Base-by-base conservation (phyloP, 2,113 vertebrate genomes). In the Oryzias curvinotus region DNA sequence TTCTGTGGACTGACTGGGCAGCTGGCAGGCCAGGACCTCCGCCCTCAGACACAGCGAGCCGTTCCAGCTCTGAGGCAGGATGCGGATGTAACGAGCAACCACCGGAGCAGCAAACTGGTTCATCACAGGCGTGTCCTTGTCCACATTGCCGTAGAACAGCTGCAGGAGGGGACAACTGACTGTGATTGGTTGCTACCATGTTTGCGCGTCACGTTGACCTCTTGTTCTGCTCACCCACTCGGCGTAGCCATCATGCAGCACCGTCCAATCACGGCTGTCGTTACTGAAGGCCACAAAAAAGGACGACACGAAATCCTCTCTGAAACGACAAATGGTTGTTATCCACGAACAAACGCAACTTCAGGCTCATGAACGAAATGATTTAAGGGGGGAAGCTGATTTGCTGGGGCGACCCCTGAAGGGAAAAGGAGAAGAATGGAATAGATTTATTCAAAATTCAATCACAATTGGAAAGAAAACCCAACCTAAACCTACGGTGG, bases 241-340 rank as follows among this genome's bases (percentile, higher is more conserved):
- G 62, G 96, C 93, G 0, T 95, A 98, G 73, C 96, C 96, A 0
- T 99, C 98, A 21, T 92, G 92, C 71, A 95, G 94, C 48, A 94
- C 90, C 0, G 84, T 88, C 96, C 96, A 99, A 0, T 93, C 95
- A 23, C 93, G 92, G 66, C 95, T 99, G 92, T 98, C 96, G 0
- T 99, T 99, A 87, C 97, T 99, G 91, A 99, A 98, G 72, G 94
- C 94, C 88, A 98, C 93, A 0, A 92, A 94, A 91, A 95, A 99
- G 18, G 94, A 93, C 10, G 94, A 96, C 81, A 98, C 93, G 4
- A 95, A 99, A 75, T 99, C 96, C 62, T 90, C 88, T 1, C 87
- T 94, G 8, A 44, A 26, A 52, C 53, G 15, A 5, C 21, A 14
- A 57, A 14, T 3, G 4, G 46, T 62, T 3, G 4, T 36, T 15